Percentiles rank a stretch among this genome's conserved stretches.
These are phyloP conservation scores for Chrysolophus pictus DNA, from an alignment of 2,797 vertebrate genomes.

Conservation along the genomic window DNA sequence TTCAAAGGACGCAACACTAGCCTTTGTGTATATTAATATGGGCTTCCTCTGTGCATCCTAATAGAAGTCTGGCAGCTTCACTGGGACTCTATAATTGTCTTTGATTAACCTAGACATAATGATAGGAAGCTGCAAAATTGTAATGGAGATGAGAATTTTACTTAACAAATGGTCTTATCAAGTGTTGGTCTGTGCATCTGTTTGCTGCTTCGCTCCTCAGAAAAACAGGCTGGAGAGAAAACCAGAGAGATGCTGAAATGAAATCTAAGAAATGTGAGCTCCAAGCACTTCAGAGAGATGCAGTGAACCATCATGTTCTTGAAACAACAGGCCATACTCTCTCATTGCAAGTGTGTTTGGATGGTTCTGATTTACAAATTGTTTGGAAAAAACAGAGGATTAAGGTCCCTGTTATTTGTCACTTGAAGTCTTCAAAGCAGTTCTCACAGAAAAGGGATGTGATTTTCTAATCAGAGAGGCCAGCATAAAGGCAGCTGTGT, in stretches of 20 bases:
- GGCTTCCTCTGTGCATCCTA: conserved; percentile 10
- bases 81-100: not conserved
- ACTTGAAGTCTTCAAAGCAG: conserved; percentile 38
- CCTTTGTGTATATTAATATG: not conserved
- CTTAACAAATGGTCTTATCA: conserved; percentile 33
- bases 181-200: not conserved
- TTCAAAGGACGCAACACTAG: not conserved
- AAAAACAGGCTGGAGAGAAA: not conserved
- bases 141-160: conserved; percentile 28
- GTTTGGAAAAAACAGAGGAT: conserved; percentile 61
- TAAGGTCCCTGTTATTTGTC: conserved; percentile 51
- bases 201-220: not conserved
- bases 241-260: conserved; percentile 4
- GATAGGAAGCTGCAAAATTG: conserved; percentile 7
- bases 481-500: not conserved
- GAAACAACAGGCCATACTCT: conserved; percentile 35
- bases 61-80: conserved; percentile 1
- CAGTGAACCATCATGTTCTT: conserved; percentile 34
- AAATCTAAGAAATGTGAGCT: conserved; percentile 22
- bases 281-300: conserved; percentile 26
- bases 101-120: conserved; percentile 51
- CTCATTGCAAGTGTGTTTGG: conserved; percentile 8
- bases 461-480: conserved; percentile 4
- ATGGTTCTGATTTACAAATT: conserved; percentile 70
- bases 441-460: conserved; percentile 35